Evolutionary conservation across 2,113 vertebrate species (phyloP).

Genomic region (Tapirus terrestris): DNA sequence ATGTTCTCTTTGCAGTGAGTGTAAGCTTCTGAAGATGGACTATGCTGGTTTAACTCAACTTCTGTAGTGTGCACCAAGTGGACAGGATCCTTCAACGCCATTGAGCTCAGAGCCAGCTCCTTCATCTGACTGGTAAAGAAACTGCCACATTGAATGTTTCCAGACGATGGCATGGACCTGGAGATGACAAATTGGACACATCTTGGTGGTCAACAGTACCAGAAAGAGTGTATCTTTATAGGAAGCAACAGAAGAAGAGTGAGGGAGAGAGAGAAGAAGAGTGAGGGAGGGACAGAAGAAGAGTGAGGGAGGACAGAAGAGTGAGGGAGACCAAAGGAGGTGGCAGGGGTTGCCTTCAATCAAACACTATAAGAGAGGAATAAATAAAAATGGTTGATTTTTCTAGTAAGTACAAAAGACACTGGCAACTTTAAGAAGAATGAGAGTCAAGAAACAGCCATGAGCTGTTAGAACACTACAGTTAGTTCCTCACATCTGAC

Average conservation of each 20-base stretch:
- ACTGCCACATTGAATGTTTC: fast-evolving
- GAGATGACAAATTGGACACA: fast-evolving
- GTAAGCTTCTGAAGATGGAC: fast-evolving
- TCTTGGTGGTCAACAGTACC: fast-evolving
- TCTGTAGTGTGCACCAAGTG: fast-evolving
- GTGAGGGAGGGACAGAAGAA: neutral
- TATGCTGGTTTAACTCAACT: fast-evolving
- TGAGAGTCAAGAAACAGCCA: fast-evolving
- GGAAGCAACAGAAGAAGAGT: no score
- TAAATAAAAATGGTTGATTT: neutral
- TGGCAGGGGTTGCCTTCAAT: no score
- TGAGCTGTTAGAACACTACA: fast-evolving
- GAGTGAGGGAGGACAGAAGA: neutral
- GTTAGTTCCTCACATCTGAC: fast-evolving
- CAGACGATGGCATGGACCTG: fast-evolving
- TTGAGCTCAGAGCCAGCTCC: fast-evolving
- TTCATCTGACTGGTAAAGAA: neutral
- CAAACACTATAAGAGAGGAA: fast-evolving
- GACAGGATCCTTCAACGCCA: neutral
- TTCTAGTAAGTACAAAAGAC: neutral
- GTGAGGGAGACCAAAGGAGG: neutral
- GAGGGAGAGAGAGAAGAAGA: neutral
- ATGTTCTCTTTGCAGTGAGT: fast-evolving
- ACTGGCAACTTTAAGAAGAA: neutral
- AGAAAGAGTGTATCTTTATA: fast-evolving